Conservation (phyloP, 2,797 vertebrate species). For the Zalophus californianus region DNA sequence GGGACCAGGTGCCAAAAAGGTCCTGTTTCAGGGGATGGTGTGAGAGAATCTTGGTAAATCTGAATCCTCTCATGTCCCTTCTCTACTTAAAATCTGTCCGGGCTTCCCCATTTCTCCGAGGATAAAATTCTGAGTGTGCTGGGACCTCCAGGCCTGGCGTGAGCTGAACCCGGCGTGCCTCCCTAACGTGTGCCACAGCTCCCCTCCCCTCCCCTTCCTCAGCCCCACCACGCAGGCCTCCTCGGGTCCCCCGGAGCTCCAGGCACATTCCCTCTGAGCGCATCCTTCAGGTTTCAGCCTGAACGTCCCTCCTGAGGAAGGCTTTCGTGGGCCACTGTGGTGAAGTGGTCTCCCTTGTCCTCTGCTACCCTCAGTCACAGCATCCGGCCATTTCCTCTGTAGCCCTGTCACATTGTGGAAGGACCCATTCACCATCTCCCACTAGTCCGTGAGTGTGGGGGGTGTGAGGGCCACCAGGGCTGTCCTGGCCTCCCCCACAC, state of each 20-base stretch:
- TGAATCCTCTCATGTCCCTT: background rate
- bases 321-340: background rate
- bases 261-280: background rate
- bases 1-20: background rate
- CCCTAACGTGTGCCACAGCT: background rate
- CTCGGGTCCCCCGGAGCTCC: too few species aligned
- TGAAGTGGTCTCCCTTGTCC: background rate
- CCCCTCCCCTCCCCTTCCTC: background rate
- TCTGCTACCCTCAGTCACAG: too few species aligned
- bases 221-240: background rate
- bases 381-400: fast-evolving
- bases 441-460: background rate
- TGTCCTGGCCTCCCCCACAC: background rate
- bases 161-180: background rate
- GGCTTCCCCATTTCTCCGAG: background rate
- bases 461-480: background rate
- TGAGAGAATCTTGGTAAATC: background rate
- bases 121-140: background rate
- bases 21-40: too few species aligned
- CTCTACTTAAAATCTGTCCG: background rate
- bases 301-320: too few species aligned
- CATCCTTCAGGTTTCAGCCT: background rate
- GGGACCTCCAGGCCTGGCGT: background rate
- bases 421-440: background rate
- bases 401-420: background rate